Percentiles rank a stretch among this genome's conserved stretches.
phyloP scores from a whole-genome alignment of 2,797 vertebrate species.

The Bovichtus variegatus region DNA sequence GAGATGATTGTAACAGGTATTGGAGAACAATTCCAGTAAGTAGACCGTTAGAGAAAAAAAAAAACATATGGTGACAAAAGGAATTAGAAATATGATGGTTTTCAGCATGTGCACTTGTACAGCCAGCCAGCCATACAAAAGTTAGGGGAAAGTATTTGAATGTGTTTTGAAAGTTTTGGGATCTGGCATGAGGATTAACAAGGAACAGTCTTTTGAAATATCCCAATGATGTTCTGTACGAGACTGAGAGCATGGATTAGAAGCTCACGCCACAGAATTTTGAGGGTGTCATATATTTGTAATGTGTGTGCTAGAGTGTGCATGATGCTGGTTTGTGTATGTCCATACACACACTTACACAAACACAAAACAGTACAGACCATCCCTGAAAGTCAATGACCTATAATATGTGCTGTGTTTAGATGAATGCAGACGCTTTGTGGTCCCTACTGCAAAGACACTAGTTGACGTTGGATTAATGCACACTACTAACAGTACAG shows the following conservation, averaged over 20 bases:
- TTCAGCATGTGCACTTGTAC: constrained; percentile 46
- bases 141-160: constrained; percentile 50
- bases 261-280: constrained; percentile 69
- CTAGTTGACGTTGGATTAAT: constrained; percentile 55
- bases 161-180: constrained; percentile 51
- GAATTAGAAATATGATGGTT: constrained; percentile 10
- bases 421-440: constrained; percentile 38
- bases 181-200: neutral
- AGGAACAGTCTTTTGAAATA: constrained; percentile 40
- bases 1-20: constrained; percentile 89
- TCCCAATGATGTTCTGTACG: constrained; percentile 49
- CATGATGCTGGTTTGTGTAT: constrained; percentile 50
- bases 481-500: constrained; percentile 52
- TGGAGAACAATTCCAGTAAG: constrained; percentile 83
- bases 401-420: constrained; percentile 51
- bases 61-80: constrained; percentile 23
- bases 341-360: constrained; percentile 44
- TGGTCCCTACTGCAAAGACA: constrained; percentile 55
- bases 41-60: constrained; percentile 13
- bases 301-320: constrained; percentile 45
- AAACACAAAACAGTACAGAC: constrained; percentile 52
- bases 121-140: constrained; percentile 14
- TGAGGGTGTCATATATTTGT: constrained; percentile 76
- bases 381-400: constrained; percentile 43
- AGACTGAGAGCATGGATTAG: constrained; percentile 53